A percentile compares a stretch with the other conserved stretches of the same genome.
phyloP scores from a whole-genome alignment of 2,888 invertebrate species.

The Pocota personata region DNA sequence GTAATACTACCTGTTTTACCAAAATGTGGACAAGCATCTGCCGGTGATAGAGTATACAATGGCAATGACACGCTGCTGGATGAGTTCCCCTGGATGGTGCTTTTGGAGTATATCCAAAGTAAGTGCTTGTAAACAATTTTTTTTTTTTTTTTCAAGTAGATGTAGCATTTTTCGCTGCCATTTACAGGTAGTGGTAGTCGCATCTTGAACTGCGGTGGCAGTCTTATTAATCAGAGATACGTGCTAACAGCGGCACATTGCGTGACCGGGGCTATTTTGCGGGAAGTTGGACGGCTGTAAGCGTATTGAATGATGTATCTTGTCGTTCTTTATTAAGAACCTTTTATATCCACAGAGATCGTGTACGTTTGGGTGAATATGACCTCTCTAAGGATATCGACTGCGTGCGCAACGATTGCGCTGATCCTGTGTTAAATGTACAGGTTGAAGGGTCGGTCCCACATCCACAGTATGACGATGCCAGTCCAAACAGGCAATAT shows the following conservation, averaged over 20 bases:
- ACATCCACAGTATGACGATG: slow-evolving; percentile 86
- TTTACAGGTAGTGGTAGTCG: slow-evolving; percentile 75
- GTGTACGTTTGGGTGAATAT: slow-evolving; percentile 81
- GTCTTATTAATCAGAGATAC: slow-evolving; percentile 86
- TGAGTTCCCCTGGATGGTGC: slow-evolving; percentile 87
- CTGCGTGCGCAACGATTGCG: slow-evolving; percentile 84
- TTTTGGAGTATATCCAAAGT: slow-evolving; percentile 88
- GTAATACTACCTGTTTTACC: slow-evolving; percentile 78
- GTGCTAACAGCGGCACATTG: slow-evolving; percentile 87
- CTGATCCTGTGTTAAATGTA: slow-evolving; percentile 85
- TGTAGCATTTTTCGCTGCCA: not conserved
- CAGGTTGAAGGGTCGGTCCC: slow-evolving; percentile 86
- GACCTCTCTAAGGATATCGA: slow-evolving; percentile 78
- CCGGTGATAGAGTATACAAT: slow-evolving; percentile 85
- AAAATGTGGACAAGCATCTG: slow-evolving; percentile 78
- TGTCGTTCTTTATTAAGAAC: not conserved
- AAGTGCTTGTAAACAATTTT: slow-evolving; percentile 76
- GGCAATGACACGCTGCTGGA: slow-evolving; percentile 85
- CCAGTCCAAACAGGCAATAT: slow-evolving; percentile 85
- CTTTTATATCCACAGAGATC: slow-evolving; percentile 64
- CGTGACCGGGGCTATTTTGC: slow-evolving; percentile 84
- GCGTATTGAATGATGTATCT: slow-evolving; percentile 41
- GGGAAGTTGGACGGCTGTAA: slow-evolving; percentile 84
- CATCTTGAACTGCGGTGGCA: slow-evolving; percentile 87
- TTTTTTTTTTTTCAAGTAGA: not conserved